phyloP scores from a whole-genome alignment of 2,797 vertebrate species.

The Pangasius larnaudii region DNA sequence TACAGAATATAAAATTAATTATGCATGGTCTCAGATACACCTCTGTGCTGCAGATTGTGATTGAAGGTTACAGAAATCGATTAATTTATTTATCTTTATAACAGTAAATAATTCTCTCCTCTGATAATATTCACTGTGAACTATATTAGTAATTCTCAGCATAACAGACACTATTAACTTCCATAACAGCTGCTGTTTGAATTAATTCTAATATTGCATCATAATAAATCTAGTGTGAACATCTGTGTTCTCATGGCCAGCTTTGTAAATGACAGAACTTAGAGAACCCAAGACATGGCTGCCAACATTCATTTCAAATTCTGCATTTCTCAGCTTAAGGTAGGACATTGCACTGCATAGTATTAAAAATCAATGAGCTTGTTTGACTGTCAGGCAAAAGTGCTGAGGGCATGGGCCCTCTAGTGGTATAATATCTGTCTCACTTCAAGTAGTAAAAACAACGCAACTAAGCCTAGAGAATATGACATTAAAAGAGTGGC shows the following conservation, averaged over 20 bases:
- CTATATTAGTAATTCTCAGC: background rate
- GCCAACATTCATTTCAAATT: constrained; percentile 2
- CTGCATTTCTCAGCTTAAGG: background rate
- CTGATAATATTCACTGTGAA: background rate
- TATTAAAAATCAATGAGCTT: constrained; percentile 8
- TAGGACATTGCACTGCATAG: background rate
- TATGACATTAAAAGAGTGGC: background rate
- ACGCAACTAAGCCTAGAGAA: background rate
- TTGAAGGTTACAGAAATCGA: background rate
- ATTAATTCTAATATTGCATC: background rate
- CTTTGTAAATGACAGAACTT: background rate
- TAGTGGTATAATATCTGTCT: background rate
- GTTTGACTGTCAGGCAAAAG: background rate
- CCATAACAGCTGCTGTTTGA: background rate
- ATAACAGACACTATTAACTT: background rate
- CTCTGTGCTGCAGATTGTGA: background rate
- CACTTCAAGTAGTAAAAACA: background rate
- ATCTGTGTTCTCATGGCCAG: background rate
- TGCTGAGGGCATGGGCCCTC: background rate
- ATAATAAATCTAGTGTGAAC: background rate
- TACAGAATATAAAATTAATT: background rate
- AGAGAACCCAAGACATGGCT: background rate
- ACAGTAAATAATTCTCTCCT: background rate
- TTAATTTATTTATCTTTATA: background rate
- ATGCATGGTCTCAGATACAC: background rate